Conservation (phyloP, 2,113 vertebrate genomes). For the Pelecanus crispus region DNA sequence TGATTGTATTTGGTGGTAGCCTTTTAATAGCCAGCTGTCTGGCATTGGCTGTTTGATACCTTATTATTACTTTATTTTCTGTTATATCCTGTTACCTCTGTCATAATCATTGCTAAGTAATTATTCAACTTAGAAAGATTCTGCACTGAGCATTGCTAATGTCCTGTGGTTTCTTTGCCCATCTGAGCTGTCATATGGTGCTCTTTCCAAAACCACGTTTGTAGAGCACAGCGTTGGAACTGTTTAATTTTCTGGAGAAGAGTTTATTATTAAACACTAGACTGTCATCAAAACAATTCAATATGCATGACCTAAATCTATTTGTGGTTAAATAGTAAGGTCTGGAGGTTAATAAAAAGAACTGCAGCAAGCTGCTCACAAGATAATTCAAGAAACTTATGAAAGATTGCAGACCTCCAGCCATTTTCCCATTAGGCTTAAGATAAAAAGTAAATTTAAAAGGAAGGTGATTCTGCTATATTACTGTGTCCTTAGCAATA, state of each 20-base stretch:
- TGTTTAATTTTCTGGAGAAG: conserved; percentile 43
- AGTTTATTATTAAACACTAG: conserved; percentile 44
- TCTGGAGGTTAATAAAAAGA: conserved; percentile 52
- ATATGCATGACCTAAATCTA: conserved; percentile 45
- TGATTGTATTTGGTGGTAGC: not conserved
- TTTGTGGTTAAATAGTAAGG: conserved; percentile 59
- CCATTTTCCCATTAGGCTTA: not conserved
- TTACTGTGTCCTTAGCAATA: not conserved
- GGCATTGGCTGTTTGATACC: not conserved
- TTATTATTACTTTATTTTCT: not conserved
- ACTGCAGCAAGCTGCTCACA: conserved; percentile 32
- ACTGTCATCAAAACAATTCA: conserved; percentile 55
- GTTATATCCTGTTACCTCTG: not conserved
- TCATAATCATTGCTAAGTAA: not conserved
- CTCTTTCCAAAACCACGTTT: conserved; percentile 47
- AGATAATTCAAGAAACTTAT: conserved; percentile 24
- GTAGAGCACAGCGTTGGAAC: conserved; percentile 31
- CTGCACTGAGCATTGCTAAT: not conserved
- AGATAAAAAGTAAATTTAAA: not conserved
- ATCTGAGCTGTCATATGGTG: conserved; percentile 47
- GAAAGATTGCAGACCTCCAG: not conserved
- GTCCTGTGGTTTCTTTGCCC: conserved; percentile 26
- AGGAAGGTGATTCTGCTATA: not conserved
- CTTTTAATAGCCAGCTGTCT: not conserved
- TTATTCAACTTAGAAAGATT: not conserved